Percentiles rank a stretch among this genome's conserved stretches.
Conservation (phyloP, 2,797 vertebrate genomes). For the Crocidura indochinensis region DNA sequence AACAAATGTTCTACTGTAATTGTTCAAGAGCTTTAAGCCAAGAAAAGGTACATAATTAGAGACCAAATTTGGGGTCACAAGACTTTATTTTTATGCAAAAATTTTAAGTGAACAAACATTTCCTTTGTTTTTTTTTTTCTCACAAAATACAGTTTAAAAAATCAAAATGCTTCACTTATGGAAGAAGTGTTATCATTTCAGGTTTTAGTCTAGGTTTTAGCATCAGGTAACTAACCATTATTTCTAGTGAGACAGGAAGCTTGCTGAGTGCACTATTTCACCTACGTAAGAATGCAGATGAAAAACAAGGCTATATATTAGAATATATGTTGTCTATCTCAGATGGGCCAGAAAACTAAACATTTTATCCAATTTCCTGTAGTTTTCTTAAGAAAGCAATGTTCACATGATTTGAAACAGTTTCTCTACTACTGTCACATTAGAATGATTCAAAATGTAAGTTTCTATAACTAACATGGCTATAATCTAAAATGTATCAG, state of each 20-base stretch:
- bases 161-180: not conserved
- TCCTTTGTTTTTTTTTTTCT: slow-evolving; percentile 7
- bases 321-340: not conserved
- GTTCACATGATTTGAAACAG: slow-evolving; percentile 3
- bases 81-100: slow-evolving; percentile 27
- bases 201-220: not conserved
- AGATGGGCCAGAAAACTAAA: not conserved
- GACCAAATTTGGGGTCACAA: not conserved
- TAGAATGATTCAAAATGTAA: slow-evolving; percentile 8
- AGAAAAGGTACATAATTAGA: not conserved
- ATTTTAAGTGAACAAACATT: not conserved
- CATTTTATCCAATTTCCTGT: not conserved
- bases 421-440: slow-evolving; percentile 22
- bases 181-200: not conserved
- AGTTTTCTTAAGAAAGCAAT: not conserved
- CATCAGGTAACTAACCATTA: not conserved
- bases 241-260: not conserved
- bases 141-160: not conserved
- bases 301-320: too few relatives aligned
- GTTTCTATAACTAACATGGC: slow-evolving; percentile 45
- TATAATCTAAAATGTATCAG: slow-evolving; percentile 15
- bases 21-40: slow-evolving; percentile 58
- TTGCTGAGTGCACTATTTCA: not conserved
- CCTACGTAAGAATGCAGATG: too few relatives aligned
- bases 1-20: not conserved